A percentile compares a stretch with the other conserved stretches of the same genome.
These are phyloP conservation scores for Arothron firmamentum DNA, from an alignment of 2,113 vertebrate species.

Conservation along the genomic window DNA sequence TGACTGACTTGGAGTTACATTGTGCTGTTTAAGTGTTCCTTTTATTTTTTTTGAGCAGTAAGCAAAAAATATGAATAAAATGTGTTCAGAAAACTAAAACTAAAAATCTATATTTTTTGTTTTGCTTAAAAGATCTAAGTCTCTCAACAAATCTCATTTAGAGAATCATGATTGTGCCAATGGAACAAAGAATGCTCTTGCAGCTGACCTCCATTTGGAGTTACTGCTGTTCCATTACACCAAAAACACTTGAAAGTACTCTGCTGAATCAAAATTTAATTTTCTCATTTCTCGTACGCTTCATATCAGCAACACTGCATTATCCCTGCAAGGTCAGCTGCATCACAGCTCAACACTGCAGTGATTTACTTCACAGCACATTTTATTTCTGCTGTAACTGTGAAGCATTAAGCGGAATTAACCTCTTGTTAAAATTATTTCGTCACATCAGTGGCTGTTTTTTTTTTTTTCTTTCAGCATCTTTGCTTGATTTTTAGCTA, in stretches of 20 bases:
- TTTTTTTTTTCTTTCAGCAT: conserved; percentile 42
- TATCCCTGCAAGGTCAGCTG: conserved; percentile 65
- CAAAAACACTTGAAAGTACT: conserved; percentile 64
- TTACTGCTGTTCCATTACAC: conserved; percentile 59
- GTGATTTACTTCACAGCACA: conserved; percentile 44
- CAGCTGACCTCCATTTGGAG: conserved; percentile 62
- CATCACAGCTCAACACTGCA: conserved; percentile 45
- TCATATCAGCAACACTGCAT: conserved; percentile 64
- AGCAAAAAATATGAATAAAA: not conserved
- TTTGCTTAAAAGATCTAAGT: not conserved
- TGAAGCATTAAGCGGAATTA: conserved; percentile 56
- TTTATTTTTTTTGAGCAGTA: no score
- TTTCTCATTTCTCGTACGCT: conserved; percentile 56
- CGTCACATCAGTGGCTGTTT: conserved; percentile 42
- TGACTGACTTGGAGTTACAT: no score
- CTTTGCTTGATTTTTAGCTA: conserved; percentile 53
- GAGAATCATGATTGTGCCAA: conserved; percentile 34
- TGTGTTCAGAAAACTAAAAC: not conserved
- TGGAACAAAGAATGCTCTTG: conserved; percentile 10
- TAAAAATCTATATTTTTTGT: not conserved
- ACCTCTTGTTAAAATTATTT: conserved; percentile 37
- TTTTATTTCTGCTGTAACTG: conserved; percentile 50
- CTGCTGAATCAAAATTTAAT: conserved; percentile 68
- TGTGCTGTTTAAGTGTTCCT: no score
- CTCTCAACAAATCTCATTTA: conserved; percentile 24